These are phyloP conservation scores for Ardeotis arabs DNA, from an alignment of 2,113 vertebrate genomes.

Conservation along the genomic window DNA sequence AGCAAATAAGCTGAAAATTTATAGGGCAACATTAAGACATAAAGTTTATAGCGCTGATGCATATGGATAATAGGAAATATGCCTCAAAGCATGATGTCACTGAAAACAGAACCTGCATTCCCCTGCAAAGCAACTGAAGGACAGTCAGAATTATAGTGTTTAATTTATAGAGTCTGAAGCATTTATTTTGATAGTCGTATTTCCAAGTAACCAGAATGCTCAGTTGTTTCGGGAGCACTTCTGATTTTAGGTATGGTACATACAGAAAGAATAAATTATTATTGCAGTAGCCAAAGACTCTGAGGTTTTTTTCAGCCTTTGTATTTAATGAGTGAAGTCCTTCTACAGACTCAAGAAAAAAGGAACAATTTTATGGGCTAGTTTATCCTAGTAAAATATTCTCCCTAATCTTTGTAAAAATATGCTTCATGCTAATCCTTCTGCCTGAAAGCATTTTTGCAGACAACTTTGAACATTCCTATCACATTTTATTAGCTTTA, in stretches of 20 bases:
- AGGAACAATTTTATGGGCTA: background rate
- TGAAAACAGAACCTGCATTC: background rate
- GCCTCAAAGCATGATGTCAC: background rate
- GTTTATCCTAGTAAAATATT: constrained; percentile 14
- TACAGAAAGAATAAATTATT: background rate
- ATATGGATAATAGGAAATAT: background rate
- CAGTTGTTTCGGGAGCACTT: background rate
- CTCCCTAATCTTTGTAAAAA: constrained; percentile 15
- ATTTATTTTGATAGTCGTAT: background rate
- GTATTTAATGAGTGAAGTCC: background rate
- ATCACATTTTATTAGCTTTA: constrained; percentile 30
- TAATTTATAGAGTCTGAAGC: background rate
- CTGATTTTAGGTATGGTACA: background rate
- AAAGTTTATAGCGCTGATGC: background rate
- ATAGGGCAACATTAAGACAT: background rate
- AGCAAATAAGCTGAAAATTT: background rate
- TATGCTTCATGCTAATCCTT: constrained; percentile 15
- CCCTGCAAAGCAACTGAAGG: background rate
- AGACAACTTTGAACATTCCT: constrained; percentile 17
- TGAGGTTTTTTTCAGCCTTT: background rate
- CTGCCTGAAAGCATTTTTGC: constrained; percentile 14
- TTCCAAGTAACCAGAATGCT: background rate
- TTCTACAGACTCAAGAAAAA: background rate
- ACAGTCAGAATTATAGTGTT: background rate
- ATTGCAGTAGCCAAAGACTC: background rate